Conservation (phyloP, 2,797 vertebrate genomes). For the Heliangelus exortis region DNA sequence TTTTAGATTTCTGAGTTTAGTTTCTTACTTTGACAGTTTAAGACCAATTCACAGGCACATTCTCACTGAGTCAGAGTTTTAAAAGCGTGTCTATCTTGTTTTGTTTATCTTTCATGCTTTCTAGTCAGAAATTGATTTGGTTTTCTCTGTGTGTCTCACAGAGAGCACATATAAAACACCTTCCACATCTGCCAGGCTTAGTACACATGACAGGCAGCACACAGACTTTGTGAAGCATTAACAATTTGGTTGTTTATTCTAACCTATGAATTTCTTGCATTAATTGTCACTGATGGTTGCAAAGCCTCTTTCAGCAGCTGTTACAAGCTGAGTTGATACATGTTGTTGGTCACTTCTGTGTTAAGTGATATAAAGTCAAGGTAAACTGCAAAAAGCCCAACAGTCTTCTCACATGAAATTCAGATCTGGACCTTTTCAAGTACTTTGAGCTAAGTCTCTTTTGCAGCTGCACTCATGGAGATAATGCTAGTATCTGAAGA, state of each 20-base stretch:
- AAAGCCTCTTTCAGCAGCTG: background rate
- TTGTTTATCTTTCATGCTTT: background rate
- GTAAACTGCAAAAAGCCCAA: background rate
- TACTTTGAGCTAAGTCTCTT: background rate
- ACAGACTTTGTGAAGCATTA: background rate
- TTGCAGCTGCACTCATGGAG: background rate
- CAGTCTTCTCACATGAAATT: background rate
- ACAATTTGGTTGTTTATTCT: background rate
- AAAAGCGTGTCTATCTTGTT: background rate
- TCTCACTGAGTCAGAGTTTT: background rate
- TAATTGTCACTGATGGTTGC: background rate
- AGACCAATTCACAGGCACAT: background rate
- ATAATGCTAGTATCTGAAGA: background rate
- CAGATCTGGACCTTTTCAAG: background rate
- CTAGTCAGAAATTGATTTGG: background rate
- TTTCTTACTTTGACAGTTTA: background rate
- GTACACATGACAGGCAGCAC: background rate
- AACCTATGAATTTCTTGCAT: background rate
- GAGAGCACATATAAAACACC: background rate
- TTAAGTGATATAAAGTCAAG: background rate
- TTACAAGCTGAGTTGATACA: background rate
- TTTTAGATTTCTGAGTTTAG: background rate
- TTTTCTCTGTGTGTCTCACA: background rate
- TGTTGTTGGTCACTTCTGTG: background rate
- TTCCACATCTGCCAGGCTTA: background rate